Evolutionary conservation across 1,140 invertebrate species (phyloP), one percentile per base, ranked within the genome.

Genomic region (Euwallacea similis): DNA sequence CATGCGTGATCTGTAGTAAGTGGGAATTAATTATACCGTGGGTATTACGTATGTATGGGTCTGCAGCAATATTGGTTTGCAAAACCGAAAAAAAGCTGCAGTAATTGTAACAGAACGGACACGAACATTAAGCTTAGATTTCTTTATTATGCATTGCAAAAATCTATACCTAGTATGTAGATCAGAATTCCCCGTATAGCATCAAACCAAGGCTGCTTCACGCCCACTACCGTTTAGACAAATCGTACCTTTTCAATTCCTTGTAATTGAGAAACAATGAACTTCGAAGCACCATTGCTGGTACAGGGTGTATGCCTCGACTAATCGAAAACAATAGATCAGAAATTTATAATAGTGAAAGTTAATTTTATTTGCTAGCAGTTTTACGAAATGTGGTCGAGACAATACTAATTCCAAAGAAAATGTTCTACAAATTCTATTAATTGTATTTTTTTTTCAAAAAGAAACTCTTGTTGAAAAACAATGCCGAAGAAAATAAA

Each of bases 211-310:
- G 60, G 67, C 59, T 69, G 47, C n/a, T 60, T 56, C 41, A 69
- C 67, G 67, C 67, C 67, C 50, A 69, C 67, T n/a, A 50, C 11
- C 56, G 50, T 21, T 58, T 69, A 69, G 61, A 61, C 66, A 69
- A 58, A 69, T 69, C 59, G 21, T 69, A 63, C 59, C 67, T 69
- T 63, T 63, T 42, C 67, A 62, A 69, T 69, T 69, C 67, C 67
- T 53, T 69, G 67, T 69, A 69, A 69, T 69, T 69, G 67, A 69
- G 59, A 69, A 69, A 69, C 67, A 69, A 69, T 69, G 67, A 69
- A 69, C 59, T 69, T 33, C 7, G 42, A 56, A 66, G 33, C 43
- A 66, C 13, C 55, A 56, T 9, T 58, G 21, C 42, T 66, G 46
- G 54, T 66, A 66, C 54, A 58, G 65, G 65, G 42, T 66, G 63